These are phyloP conservation scores for Drosophila sp. DNA, from an alignment of 1,140 invertebrate species.

Conservation along the genomic window DNA sequence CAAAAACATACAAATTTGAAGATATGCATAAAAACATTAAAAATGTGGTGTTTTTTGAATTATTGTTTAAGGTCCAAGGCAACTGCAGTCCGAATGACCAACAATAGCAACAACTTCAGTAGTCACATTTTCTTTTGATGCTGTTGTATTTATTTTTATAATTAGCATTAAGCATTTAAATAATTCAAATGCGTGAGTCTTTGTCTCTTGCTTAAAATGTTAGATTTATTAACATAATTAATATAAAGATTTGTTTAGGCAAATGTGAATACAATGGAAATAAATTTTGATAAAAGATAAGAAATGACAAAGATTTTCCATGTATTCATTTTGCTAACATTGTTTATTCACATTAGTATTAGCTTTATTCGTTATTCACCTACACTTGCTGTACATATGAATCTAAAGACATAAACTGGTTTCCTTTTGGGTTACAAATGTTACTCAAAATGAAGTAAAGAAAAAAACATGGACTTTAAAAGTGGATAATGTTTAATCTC, in stretches of 20 bases:
- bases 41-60: slow-evolving; percentile 51
- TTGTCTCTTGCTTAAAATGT: slow-evolving; percentile 17
- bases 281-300: slow-evolving; percentile 20
- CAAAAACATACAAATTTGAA: slow-evolving; percentile 28
- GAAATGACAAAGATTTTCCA: slow-evolving; percentile 35
- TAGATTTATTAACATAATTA: slow-evolving; percentile 47
- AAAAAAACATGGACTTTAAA: not conserved
- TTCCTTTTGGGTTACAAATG: not conserved
- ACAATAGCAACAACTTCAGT: slow-evolving; percentile 41
- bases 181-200: slow-evolving; percentile 17
- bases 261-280: slow-evolving; percentile 28
- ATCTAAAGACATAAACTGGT: not conserved
- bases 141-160: slow-evolving; percentile 38
- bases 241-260: slow-evolving; percentile 15
- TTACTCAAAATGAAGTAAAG: not conserved
- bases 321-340: slow-evolving; percentile 28
- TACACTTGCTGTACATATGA: slow-evolving; percentile 1
- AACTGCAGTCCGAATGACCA: slow-evolving; percentile 43
- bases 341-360: not conserved
- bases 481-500: not conserved
- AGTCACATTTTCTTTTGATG: slow-evolving; percentile 52
- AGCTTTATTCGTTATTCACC: slow-evolving; percentile 3
- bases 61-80: slow-evolving; percentile 53
- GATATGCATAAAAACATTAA: slow-evolving; percentile 37
- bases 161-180: slow-evolving; percentile 52